Percentiles rank a stretch among this genome's conserved stretches.
These are phyloP conservation scores for Notechis scutatus DNA, from an alignment of 2,113 vertebrate species.

Conservation along the genomic window DNA sequence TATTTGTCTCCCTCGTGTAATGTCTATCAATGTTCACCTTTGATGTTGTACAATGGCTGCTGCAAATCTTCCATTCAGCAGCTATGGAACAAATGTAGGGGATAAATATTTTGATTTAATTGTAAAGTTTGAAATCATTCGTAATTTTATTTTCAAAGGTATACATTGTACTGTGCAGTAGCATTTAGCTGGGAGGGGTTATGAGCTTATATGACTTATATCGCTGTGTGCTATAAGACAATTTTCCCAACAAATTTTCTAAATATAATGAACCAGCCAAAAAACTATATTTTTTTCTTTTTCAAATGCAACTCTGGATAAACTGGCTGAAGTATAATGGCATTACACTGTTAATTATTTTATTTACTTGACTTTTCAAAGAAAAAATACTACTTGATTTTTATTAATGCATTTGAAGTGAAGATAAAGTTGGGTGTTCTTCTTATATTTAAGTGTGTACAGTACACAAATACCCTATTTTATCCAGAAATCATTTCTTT, in stretches of 20 bases:
- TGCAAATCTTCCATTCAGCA: neutral
- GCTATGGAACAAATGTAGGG: conserved; percentile 5
- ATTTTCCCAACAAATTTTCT: conserved; percentile 22
- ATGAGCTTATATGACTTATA: conserved; percentile 18
- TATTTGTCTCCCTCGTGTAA: conserved; percentile 32
- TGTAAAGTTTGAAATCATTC: neutral
- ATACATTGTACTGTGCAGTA: neutral
- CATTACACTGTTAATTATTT: conserved; percentile 58
- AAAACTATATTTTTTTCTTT: conserved; percentile 37
- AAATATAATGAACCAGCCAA: conserved; percentile 31
- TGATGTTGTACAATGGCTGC: conserved; percentile 19
- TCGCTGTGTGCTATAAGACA: neutral
- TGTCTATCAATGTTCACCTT: conserved; percentile 26
- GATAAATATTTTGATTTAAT: conserved; percentile 34
- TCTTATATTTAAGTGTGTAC: neutral
- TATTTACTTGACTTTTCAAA: conserved; percentile 47
- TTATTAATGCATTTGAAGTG: conserved; percentile 11
- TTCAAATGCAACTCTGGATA: conserved; percentile 11
- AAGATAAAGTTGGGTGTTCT: conserved; percentile 7
- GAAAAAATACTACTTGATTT: conserved; percentile 10
- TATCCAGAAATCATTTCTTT: neutral
- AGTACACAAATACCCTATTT: conserved; percentile 34
- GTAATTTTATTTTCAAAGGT: conserved; percentile 8
- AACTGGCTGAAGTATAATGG: conserved; percentile 44
- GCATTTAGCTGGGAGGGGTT: neutral